A percentile compares a stretch with the other conserved stretches of the same genome.
These are phyloP conservation scores for Chaetorhynchus papuensis DNA, from an alignment of 2,113 vertebrate genomes.

Conservation along the genomic window DNA sequence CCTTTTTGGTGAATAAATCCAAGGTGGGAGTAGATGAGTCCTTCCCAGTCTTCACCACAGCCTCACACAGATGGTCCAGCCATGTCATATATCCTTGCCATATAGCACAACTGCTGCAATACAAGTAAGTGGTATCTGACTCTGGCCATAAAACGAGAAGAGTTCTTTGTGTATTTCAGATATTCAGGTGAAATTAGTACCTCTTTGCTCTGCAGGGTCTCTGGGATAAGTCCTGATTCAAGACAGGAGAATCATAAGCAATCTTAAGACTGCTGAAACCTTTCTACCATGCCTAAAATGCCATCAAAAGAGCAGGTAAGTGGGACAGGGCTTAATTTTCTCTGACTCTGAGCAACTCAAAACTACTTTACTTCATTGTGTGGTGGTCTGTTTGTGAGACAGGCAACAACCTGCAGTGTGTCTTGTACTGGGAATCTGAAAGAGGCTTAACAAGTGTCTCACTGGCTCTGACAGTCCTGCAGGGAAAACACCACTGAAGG, in stretches of 20 bases:
- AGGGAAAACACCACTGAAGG: not conserved
- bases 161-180: not conserved
- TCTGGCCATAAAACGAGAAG: not conserved
- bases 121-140: not conserved
- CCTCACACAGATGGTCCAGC: not conserved
- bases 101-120: rapidly evolving
- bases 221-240: not conserved
- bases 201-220: not conserved
- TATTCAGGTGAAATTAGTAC: not conserved
- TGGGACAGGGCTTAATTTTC: not conserved
- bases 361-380: not conserved
- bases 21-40: not conserved
- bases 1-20: not conserved
- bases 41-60: not conserved
- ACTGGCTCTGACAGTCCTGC: not conserved
- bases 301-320: not conserved
- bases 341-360: not conserved
- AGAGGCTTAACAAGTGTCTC: not conserved
- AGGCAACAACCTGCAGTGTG: not conserved
- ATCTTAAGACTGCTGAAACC: not conserved
- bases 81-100: not conserved
- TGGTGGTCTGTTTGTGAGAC: not conserved
- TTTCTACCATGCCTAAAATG: not conserved
- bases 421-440: not conserved
- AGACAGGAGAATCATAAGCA: not conserved